Base-by-base conservation (phyloP, 1,140 invertebrate genomes). In the Drosophila guanche region DNA sequence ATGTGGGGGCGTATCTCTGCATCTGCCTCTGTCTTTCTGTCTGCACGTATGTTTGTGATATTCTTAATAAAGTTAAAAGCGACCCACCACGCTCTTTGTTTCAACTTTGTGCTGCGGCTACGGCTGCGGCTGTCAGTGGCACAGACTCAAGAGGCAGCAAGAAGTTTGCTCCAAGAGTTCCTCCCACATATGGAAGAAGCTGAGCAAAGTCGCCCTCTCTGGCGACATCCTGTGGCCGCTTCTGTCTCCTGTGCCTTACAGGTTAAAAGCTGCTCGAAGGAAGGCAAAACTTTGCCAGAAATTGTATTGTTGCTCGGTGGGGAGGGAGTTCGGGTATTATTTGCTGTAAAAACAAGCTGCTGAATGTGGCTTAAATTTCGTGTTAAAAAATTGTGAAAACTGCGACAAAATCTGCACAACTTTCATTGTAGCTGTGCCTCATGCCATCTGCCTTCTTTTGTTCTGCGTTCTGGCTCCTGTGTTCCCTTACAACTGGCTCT, bases 11-110 rank as follows among this genome's bases (percentile, higher is more conserved):
- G 51, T 67, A 65, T 48, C 50, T 14, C n/a, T 25, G 46, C 10
- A 3, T 10, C 10, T 12, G 33, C 3, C 29, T 0, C 27, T 33
- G 29, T 37, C 10, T 12, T 8, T 4, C 23, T 10, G 41, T 16
- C 61, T 20, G 25, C 57, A 63, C 61, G 69, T 78, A 78, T 86
- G 81, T 80, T 80, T 86, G 77, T 58, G 65, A 88, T 86, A 86
- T 78, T 78, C 81, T 86, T 86, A 86, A 86, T 86, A 81, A 86
- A 78, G 77, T 86, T 86, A 80, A 78, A 75, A 86, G 77, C 65
- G 68, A 12, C 4, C 12, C 37, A 20, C 60, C 50, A 45, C 54
- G 65, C 72, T 85, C 79, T 71, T 85, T 80, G 81, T 80, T 73
- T 52, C 29, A 73, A 76, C 76, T 86, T 78, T 77, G 68, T 79